Evolutionary conservation across 2,888 invertebrate species (phyloP).

Genomic region (Mythimna ferrago): DNA sequence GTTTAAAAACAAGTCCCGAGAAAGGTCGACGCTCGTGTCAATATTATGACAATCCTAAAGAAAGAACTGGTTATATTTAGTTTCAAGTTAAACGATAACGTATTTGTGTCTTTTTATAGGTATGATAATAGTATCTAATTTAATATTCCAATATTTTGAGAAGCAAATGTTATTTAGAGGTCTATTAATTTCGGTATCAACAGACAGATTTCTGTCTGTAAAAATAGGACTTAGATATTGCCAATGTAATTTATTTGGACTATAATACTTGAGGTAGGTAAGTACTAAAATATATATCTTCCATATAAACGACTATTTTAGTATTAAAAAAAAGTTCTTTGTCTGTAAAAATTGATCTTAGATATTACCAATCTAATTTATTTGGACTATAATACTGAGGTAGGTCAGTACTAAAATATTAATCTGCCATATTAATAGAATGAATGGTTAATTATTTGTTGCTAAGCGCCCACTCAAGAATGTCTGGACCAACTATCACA

Average conservation of each 20-base stretch:
- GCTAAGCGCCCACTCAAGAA: no score
- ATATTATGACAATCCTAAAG: neutral
- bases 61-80: constrained; percentile 21
- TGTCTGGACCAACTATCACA: no score
- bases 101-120: neutral
- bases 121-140: neutral
- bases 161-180: neutral
- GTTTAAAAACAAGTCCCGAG: constrained; percentile 2
- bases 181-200: no score
- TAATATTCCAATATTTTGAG: neutral
- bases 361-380: neutral
- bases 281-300: no score
- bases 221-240: no score
- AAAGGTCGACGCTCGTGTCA: constrained; percentile 21
- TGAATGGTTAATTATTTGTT: no score
- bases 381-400: neutral
- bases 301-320: no score
- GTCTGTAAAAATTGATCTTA: no score
- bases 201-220: no score
- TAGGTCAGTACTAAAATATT: neutral
- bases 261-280: no score
- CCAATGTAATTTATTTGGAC: neutral
- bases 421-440: no score
- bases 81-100: neutral
- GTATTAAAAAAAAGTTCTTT: no score